These are phyloP conservation scores for Bradypodion pumilum DNA, from an alignment of 2,797 vertebrate genomes.

Conservation along the genomic window DNA sequence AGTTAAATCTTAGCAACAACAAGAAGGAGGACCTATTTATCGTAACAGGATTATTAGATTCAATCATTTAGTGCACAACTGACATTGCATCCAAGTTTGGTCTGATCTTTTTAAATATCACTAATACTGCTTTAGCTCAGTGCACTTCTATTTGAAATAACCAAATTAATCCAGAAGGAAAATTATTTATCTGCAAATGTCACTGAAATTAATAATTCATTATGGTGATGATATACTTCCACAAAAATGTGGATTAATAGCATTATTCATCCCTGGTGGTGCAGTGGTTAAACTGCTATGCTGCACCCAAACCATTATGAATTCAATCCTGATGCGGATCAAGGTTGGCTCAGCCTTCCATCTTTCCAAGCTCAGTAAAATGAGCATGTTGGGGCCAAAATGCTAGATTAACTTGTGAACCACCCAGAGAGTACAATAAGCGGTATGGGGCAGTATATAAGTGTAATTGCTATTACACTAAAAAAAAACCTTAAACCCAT, in stretches of 20 bases:
- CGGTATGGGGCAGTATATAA: too few relatives aligned
- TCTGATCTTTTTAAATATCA: not conserved
- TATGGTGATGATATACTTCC: not conserved
- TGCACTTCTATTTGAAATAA: slow-evolving; percentile 41
- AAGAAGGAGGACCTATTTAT: slow-evolving; percentile 43
- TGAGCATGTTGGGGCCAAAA: too few relatives aligned
- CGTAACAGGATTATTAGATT: slow-evolving; percentile 57
- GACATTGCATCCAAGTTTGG: slow-evolving; percentile 48
- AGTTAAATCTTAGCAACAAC: slow-evolving; percentile 70
- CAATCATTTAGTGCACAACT: slow-evolving; percentile 55
- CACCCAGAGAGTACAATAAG: too few relatives aligned
- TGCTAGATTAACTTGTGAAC: too few relatives aligned
- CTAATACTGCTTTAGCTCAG: not conserved
- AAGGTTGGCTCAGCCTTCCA: too few relatives aligned
- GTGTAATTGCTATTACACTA: too few relatives aligned
- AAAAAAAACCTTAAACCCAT: slow-evolving; percentile 6
- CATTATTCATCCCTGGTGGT: too few relatives aligned
- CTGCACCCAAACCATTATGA: too few relatives aligned
- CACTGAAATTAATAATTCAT: slow-evolving; percentile 46
- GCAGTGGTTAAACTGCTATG: too few relatives aligned
- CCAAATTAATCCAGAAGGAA: not conserved
- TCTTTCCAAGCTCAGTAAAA: too few relatives aligned
- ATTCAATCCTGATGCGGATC: too few relatives aligned
- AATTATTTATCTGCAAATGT: not conserved
- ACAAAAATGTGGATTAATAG: not conserved